Percentiles rank a stretch among this genome's conserved stretches.
phyloP scores from a whole-genome alignment of 2,888 invertebrate species.

The Lingula anatina region DNA sequence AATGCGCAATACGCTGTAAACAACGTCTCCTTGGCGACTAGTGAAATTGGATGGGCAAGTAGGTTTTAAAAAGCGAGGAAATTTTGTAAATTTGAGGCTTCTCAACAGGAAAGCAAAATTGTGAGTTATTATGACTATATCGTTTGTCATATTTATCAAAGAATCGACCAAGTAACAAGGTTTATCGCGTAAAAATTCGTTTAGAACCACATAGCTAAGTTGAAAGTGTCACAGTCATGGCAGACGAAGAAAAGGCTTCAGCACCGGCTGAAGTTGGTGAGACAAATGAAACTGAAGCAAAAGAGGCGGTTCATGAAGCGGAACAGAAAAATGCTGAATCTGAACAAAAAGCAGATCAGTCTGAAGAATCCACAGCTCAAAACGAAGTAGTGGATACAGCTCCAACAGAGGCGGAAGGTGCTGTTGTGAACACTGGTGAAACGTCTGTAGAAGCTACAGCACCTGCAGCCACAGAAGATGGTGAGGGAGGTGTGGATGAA shows the following conservation, averaged over 20 bases:
- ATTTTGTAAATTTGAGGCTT: too few relatives aligned
- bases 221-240: too few relatives aligned
- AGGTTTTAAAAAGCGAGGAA: too few relatives aligned
- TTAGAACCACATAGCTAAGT: too few relatives aligned
- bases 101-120: too few relatives aligned
- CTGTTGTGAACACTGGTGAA: neutral
- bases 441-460: neutral
- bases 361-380: slow-evolving; percentile 1
- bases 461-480: slow-evolving; percentile 3
- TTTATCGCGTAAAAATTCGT: too few relatives aligned
- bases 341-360: slow-evolving; percentile 1
- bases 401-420: neutral
- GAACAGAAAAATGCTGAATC: slow-evolving; percentile 1
- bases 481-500: slow-evolving; percentile 3
- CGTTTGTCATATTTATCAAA: too few relatives aligned
- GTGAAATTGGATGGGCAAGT: too few relatives aligned
- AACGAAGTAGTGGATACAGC: slow-evolving; percentile 3
- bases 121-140: too few relatives aligned
- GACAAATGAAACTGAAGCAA: neutral
- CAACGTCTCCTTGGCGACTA: slow-evolving; percentile 1
- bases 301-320: slow-evolving; percentile 6
- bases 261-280: too few relatives aligned
- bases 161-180: too few relatives aligned
- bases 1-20: neutral
- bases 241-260: too few relatives aligned